Evolutionary conservation across 53 echinoderm and acorn worm species (phyloP).

Genomic region (Paracentrotus lividus): DNA sequence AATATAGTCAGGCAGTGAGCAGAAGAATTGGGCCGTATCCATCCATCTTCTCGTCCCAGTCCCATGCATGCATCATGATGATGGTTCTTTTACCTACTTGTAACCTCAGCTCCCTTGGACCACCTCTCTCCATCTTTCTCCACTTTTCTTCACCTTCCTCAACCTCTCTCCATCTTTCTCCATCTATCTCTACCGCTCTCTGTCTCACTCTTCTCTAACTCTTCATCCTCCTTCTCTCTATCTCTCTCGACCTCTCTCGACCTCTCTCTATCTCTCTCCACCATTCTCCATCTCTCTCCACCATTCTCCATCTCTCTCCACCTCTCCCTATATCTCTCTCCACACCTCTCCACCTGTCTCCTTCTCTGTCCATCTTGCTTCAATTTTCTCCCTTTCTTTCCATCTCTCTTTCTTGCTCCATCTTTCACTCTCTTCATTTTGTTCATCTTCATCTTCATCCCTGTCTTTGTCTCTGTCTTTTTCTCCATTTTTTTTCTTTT

Average conservation of each 20-base stretch:
- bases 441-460: too few species aligned
- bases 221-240: neutral
- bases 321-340: neutral
- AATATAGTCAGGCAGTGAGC: constrained; percentile 56
- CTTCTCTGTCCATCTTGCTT: neutral
- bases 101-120: neutral
- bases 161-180: neutral
- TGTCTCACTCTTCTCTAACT: neutral
- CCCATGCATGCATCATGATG: neutral
- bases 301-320: too few species aligned
- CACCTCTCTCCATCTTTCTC: neutral
- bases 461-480: too few species aligned
- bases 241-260: neutral
- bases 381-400: neutral
- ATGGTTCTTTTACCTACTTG: neutral
- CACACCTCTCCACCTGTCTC: neutral
- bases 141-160: neutral
- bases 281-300: neutral
- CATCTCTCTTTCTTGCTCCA: constrained; percentile 16
- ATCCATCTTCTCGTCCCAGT: neutral
- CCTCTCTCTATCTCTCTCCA: too few species aligned
- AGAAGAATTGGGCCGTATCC: constrained; percentile 60
- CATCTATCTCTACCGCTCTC: neutral
- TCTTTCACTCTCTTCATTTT: too few species aligned
- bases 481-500: too few species aligned